Evolutionary conservation across 2,888 invertebrate species (phyloP).

Genomic region (Mythimna pallens): DNA sequence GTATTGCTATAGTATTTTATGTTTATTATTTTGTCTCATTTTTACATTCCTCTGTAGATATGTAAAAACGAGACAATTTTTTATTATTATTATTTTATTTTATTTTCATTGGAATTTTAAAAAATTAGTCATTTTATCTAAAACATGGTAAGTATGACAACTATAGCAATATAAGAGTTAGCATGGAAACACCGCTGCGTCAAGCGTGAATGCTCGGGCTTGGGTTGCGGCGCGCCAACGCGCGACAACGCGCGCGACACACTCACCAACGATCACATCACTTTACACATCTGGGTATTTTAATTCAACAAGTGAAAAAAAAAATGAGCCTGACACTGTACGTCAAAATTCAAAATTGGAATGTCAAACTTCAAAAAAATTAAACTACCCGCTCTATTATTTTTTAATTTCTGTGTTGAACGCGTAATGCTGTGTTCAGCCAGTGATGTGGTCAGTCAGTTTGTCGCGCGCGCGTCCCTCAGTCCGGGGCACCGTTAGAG

Average conservation of each 20-base stretch:
- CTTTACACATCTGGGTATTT: constrained; percentile 50
- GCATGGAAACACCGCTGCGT: constrained; percentile 79
- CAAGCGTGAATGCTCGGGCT: constrained; percentile 90
- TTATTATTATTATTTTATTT: constrained; percentile 10
- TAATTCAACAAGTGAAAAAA: constrained; percentile 12
- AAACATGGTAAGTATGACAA: constrained; percentile 30
- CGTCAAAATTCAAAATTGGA: background rate
- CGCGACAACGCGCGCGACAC: constrained; percentile 55
- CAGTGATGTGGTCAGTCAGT: constrained; percentile 51
- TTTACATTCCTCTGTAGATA: constrained; percentile 49
- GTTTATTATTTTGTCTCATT: constrained; percentile 36
- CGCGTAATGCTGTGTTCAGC: background rate
- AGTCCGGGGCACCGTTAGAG: constrained; percentile 61
- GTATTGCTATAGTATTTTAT: constrained; percentile 57
- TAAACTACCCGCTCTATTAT: constrained; percentile 39
- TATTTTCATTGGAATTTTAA: background rate
- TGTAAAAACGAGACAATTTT: constrained; percentile 51
- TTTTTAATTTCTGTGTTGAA: constrained; percentile 1
- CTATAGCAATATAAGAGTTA: constrained; percentile 65
- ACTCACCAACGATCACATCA: constrained; percentile 46
- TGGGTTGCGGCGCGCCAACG: constrained; percentile 84
- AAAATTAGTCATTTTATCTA: constrained; percentile 2
- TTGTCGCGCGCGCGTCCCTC: constrained; percentile 44
- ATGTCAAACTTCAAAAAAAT: constrained; percentile 15
- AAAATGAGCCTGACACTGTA: background rate